These are phyloP conservation scores for Formica exsecta DNA, from an alignment of 1,140 invertebrate genomes.

Conservation along the genomic window DNA sequence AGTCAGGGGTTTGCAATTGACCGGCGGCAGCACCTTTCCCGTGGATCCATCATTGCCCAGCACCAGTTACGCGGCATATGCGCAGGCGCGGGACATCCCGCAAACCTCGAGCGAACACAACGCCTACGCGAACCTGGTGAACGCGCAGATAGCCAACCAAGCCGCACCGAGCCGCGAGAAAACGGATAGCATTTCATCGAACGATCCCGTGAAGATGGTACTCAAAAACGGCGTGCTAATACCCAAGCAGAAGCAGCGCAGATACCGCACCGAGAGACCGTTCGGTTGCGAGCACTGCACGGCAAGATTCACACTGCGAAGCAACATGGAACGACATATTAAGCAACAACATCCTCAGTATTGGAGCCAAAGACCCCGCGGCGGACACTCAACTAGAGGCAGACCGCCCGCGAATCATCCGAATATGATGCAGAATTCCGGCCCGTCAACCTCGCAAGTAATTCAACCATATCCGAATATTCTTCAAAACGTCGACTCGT, in stretches of 20 bases:
- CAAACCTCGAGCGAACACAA: conserved; percentile 70
- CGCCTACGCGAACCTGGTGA: conserved; percentile 76
- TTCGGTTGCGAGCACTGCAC: conserved; percentile 96
- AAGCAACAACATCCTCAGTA: conserved; percentile 97
- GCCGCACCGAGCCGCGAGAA: conserved; percentile 74
- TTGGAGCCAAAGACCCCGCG: conserved; percentile 92
- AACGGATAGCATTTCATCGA: conserved; percentile 69
- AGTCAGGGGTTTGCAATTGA: conserved; percentile 89
- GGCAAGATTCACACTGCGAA: conserved; percentile 94
- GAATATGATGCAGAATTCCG: conserved; percentile 70
- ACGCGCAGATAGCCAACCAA: conserved; percentile 63
- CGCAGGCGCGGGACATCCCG: conserved; percentile 68
- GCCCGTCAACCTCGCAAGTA: conserved; percentile 62
- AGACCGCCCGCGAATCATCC: conserved; percentile 84
- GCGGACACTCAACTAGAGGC: conserved; percentile 85
- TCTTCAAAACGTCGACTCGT: conserved; percentile 68
- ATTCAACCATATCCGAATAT: conserved; percentile 72
- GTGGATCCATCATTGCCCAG: conserved; percentile 86
- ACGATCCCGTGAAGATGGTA: conserved; percentile 94
- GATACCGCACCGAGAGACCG: conserved; percentile 96
- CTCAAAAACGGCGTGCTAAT: conserved; percentile 95
- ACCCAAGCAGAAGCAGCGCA: conserved; percentile 95
- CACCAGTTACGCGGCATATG: conserved; percentile 74
- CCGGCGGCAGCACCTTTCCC: conserved; percentile 89
- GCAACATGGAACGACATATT: conserved; percentile 97